phyloP scores from a whole-genome alignment of 1,140 invertebrate species.

The Orussus abietinus region DNA sequence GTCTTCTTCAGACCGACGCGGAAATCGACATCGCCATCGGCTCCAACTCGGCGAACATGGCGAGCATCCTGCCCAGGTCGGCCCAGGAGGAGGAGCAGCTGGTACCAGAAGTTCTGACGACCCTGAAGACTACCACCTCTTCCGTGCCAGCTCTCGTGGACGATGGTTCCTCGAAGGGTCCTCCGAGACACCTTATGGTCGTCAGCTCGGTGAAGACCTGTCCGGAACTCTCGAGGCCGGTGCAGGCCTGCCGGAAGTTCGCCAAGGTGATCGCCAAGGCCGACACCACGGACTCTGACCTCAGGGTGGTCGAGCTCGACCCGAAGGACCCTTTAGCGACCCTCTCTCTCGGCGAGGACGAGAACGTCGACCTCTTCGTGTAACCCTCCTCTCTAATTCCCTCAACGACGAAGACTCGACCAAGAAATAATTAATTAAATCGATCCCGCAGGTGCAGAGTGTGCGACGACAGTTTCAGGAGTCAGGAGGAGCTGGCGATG shows the following conservation, averaged over 20 bases:
- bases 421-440: slow-evolving; percentile 9
- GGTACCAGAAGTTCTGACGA: slow-evolving; percentile 12
- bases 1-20: slow-evolving; percentile 26
- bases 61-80: slow-evolving; percentile 42
- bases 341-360: no score
- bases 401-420: slow-evolving; percentile 12
- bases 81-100: slow-evolving; percentile 26
- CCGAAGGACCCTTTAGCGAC: no score
- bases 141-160: no score
- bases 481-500: slow-evolving; percentile 54
- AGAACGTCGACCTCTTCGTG: no score
- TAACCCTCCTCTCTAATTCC: no score
- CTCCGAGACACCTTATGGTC: slow-evolving; percentile 18
- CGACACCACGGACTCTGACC: slow-evolving; percentile 23
- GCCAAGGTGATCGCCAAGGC: slow-evolving; percentile 33
- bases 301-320: no score
- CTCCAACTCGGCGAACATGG: slow-evolving; percentile 34
- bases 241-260: slow-evolving; percentile 25
- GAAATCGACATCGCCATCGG: slow-evolving; percentile 37
- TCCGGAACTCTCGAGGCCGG: slow-evolving; percentile 16
- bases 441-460: slow-evolving; percentile 38
- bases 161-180: no score
- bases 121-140: no score
- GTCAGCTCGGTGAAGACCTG: slow-evolving; percentile 23
- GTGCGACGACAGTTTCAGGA: slow-evolving; percentile 53